These are phyloP conservation scores for Petroica traversi DNA, from an alignment of 2,113 vertebrate species.

Conservation along the genomic window DNA sequence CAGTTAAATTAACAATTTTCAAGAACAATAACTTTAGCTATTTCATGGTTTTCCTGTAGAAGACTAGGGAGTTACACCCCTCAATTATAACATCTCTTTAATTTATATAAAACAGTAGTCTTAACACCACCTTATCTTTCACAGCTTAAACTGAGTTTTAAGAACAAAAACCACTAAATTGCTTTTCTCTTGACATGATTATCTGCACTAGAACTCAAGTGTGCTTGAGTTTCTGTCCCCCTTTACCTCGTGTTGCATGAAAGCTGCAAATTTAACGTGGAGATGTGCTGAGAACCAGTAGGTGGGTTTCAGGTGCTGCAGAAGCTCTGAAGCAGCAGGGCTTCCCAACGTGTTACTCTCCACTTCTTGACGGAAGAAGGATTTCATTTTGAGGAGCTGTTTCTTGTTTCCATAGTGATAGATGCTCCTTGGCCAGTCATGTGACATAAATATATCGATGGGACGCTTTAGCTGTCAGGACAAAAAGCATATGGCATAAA, in stretches of 20 bases:
- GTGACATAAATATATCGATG: slow-evolving; percentile 92
- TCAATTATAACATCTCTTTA: not conserved
- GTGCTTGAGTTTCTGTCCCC: no score
- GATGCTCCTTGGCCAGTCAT: slow-evolving; percentile 96
- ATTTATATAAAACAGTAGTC: not conserved
- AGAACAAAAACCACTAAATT: not conserved
- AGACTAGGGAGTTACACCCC: not conserved
- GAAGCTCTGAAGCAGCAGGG: slow-evolving; percentile 90
- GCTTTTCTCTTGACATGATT: not conserved
- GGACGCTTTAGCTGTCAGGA: slow-evolving; percentile 85
- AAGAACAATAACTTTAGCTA: not conserved
- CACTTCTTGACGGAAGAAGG: slow-evolving; percentile 92
- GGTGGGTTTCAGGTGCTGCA: slow-evolving; percentile 87
- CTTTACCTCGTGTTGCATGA: slow-evolving; percentile 91
- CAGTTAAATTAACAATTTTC: not conserved
- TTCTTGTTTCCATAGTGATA: slow-evolving; percentile 90
- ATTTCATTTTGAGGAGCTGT: slow-evolving; percentile 88
- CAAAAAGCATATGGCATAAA: not conserved
- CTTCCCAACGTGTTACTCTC: slow-evolving; percentile 91
- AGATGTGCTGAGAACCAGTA: slow-evolving; percentile 99
- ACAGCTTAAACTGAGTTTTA: not conserved
- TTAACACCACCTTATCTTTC: not conserved
- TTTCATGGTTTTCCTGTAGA: not conserved
- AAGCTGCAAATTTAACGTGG: slow-evolving; percentile 95
- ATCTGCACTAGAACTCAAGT: not conserved